Base-by-base conservation (phyloP, 2,113 vertebrate genomes). In the Leptobrachium leishanense region DNA sequence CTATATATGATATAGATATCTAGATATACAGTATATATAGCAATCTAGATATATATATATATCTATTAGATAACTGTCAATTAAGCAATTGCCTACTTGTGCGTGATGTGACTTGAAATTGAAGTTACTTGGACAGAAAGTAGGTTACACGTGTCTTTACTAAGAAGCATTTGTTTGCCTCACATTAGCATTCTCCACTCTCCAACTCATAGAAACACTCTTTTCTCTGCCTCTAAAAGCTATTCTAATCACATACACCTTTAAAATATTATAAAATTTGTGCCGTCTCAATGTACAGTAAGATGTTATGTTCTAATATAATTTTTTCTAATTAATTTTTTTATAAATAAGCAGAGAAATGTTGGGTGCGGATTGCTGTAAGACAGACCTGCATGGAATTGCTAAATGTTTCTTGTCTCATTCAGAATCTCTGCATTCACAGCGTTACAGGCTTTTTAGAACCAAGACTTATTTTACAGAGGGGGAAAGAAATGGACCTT, bases 401-500 rank as follows among this genome's bases (percentile, higher is more conserved):
- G 78, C 88, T 92, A 92, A 94, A 85, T 0, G 5, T 75, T 83
- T 87, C 73, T 55, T 72, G 46, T 50, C 80, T 39, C 70, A 76
- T 80, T 83, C 75, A 74, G 81, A 81, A 86, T 57, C 82, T 89
- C 88, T 88, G 86, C 81, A 88, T 91, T 90, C 91, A 89, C 86
- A 87, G 84, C 85, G 86, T 85, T 67, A 9, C 87, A 86, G 90
- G 89, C 90, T 87, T 57, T 64, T 67, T 85, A 90, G 89, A 91
- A 88, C 85, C 90, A 92, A 91, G 88, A 88, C 87, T 91, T 89
- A 87, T 92, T 93, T 90, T 84, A 86, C 85, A 81, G 83, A 90
- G 88, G 20, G 20, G 20, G 20, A 1, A 86, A 91, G 88, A 92
- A 92, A 92, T 89, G 90, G 89, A 84, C 90, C 89, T 91, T 94